Conservation (phyloP, 30 jellyfish, hydroid and myxozoan genomes). For the Mastigias papua region DNA sequence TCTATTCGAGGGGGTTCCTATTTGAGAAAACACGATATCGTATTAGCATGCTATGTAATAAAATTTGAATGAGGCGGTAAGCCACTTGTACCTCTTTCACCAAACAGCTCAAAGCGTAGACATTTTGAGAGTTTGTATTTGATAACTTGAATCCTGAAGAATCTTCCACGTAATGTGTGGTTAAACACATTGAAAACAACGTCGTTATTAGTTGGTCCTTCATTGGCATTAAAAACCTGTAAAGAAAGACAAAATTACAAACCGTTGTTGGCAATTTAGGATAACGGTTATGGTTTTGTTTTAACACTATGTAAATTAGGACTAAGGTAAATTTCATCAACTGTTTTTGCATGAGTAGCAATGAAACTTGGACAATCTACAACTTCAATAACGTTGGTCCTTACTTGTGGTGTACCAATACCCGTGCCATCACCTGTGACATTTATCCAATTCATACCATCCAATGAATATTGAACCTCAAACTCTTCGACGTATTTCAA, state of each 20-base stretch:
- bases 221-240: constrained; percentile 52
- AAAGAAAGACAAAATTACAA: neutral
- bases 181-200: constrained; percentile 19
- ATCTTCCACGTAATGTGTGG: neutral
- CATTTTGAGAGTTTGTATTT: constrained; percentile 28
- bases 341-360: no score
- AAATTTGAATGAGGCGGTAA: no score
- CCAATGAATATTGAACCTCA: constrained; percentile 14
- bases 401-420: constrained; percentile 37
- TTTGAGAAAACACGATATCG: no score
- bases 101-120: constrained; percentile 64
- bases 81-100: constrained; percentile 62
- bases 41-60: no score
- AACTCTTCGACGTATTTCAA: constrained; percentile 13
- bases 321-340: no score
- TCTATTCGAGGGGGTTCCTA: no score
- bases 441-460: constrained; percentile 28
- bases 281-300: no score
- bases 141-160: constrained; percentile 29
- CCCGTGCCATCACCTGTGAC: constrained; percentile 62
- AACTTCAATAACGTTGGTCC: neutral
- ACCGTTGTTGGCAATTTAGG: no score
- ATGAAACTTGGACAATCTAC: no score
- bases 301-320: no score
- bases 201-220: constrained; percentile 27